These are phyloP conservation scores for Atta texana DNA, from an alignment of 1,140 invertebrate genomes.

Conservation along the genomic window DNA sequence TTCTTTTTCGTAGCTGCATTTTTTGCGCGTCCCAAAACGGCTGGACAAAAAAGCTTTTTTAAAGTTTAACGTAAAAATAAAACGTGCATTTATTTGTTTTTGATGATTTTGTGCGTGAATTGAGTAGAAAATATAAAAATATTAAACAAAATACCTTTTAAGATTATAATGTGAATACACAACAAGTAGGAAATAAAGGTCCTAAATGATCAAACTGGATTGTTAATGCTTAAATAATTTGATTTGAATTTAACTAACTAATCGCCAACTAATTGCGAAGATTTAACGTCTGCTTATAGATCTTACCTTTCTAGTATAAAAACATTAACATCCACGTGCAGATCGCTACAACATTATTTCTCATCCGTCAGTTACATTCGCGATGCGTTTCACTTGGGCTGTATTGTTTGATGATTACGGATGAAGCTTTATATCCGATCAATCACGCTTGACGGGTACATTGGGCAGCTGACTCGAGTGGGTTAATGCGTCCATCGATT, in stretches of 20 bases:
- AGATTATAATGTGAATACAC: too few relatives aligned
- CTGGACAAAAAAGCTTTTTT: neutral
- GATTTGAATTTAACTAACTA: too few relatives aligned
- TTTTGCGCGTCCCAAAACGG: neutral
- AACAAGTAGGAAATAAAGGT: too few relatives aligned
- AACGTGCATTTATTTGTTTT: neutral
- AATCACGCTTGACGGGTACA: constrained; percentile 66
- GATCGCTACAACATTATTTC: constrained; percentile 58
- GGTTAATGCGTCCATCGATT: constrained; percentile 65
- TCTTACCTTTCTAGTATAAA: constrained; percentile 5
- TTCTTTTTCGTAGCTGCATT: constrained; percentile 8
- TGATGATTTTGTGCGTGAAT: neutral
- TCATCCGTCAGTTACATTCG: constrained; percentile 55
- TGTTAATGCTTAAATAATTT: too few relatives aligned
- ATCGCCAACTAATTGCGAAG: neutral
- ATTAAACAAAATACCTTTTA: too few relatives aligned
- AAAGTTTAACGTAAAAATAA: neutral
- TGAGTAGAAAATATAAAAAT: neutral
- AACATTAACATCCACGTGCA: constrained; percentile 37
- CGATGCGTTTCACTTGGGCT: constrained; percentile 53
- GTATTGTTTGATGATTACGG: constrained; percentile 65
- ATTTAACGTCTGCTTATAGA: neutral
- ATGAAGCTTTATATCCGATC: constrained; percentile 64
- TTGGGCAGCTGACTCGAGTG: constrained; percentile 61
- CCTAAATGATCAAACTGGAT: too few relatives aligned